phyloP scores from a whole-genome alignment of 2,113 vertebrate species.

The Albula glossodonta region DNA sequence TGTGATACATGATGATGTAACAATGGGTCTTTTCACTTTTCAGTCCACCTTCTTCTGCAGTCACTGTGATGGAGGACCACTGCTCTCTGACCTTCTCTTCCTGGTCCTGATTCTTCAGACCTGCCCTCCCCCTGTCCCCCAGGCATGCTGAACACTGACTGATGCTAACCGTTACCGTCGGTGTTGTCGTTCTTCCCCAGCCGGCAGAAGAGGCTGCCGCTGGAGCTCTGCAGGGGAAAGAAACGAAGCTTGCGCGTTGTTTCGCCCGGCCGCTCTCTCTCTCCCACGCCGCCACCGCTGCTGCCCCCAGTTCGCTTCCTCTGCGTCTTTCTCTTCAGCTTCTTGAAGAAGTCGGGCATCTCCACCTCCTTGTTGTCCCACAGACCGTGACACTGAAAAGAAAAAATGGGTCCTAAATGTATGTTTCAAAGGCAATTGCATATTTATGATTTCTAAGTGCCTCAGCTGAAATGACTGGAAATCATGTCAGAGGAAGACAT shows the following conservation, averaged over 20 bases:
- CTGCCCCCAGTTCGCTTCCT: slow-evolving; percentile 60
- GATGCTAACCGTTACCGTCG: slow-evolving; percentile 46
- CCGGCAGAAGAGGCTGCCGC: slow-evolving; percentile 54
- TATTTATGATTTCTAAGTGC: too few relatives aligned
- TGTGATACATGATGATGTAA: too few relatives aligned
- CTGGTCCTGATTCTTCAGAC: too few relatives aligned
- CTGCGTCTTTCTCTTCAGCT: slow-evolving; percentile 65
- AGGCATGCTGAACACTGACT: neutral
- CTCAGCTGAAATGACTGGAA: neutral
- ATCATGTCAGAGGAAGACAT: too few relatives aligned
- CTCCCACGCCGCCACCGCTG: slow-evolving; percentile 12
- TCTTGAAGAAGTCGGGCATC: slow-evolving; percentile 71
- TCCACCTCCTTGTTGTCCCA: slow-evolving; percentile 76
- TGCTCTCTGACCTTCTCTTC: too few relatives aligned
- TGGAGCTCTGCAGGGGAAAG: slow-evolving; percentile 62
- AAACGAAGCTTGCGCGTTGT: slow-evolving; percentile 49
- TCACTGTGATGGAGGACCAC: too few relatives aligned
- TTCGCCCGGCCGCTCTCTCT: slow-evolving; percentile 34
- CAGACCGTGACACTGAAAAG: slow-evolving; percentile 70
- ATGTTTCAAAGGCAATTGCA: neutral
- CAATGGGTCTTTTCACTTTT: too few relatives aligned
- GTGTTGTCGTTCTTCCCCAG: slow-evolving; percentile 37
- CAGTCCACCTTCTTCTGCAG: too few relatives aligned
- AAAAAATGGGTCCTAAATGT: neutral
- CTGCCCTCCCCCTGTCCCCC: too few relatives aligned